Base-by-base conservation (phyloP, 2,113 vertebrate genomes). In the Thinocorus orbignyianus region DNA sequence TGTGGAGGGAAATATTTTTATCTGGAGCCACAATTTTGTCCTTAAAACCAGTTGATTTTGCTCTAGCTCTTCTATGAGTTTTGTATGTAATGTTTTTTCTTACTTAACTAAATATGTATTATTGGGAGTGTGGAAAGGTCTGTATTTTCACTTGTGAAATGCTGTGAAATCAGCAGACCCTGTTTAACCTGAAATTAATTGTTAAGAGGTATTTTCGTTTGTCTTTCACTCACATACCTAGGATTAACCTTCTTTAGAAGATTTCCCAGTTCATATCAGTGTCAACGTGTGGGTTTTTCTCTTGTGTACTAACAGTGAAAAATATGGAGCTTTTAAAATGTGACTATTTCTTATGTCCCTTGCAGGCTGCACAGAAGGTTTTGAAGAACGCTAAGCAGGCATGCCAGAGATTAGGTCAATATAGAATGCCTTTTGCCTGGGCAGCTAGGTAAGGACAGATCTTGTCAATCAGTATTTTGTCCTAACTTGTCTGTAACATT, bases 381-480 rank as follows among this genome's bases (percentile, higher is more conserved):
- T 97, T 99, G 97, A 99, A 99, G 98, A 99, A 99, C 11, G 99
- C 99, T 91, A 99, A 99, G 92, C 98, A 99, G 95, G 98, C 99
- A 30, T 99, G 99, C 91, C 98, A 98, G 88, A 98, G 99, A 74
- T 97, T 99, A 54, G 99, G 99, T 62, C 99, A 99, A 81, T 99
- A 99, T 88, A 97, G 98, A 94, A 99, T 99, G 99, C 99, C 99
- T 52, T 99, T 99, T 96, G 99, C 99, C 24, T 99, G 99, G 99
- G 99, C 99, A 95, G 99, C 99, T 82, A 99, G 99, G 99, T 99
- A 98, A 97, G 77, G 48, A 49, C 17, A 58, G 51, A 58, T 48
- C 51, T 79, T 62, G 18, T 66, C 65, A 72, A 42, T 33, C 18
- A 42, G 4, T 68, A 8, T 19, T 58, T 83, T 60, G 39, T 24